phyloP scores from a whole-genome alignment of 2,888 invertebrate species.

The Hypsopygia costalis region DNA sequence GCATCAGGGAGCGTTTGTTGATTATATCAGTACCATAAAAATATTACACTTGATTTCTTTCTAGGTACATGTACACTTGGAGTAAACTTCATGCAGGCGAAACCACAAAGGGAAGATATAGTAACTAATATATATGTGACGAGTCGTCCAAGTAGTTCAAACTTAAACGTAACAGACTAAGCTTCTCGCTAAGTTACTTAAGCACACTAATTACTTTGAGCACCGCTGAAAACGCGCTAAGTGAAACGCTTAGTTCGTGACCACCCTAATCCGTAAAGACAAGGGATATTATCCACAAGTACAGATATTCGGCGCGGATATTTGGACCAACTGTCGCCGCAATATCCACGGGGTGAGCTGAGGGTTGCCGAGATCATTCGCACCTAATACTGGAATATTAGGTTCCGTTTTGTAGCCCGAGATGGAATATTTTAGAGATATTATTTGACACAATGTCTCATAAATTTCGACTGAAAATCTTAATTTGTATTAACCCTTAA shows the following conservation, averaged over 20 bases:
- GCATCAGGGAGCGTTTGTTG: too few species aligned
- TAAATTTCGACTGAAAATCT: too few species aligned
- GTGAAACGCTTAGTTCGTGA: neutral
- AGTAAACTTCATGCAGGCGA: too few species aligned
- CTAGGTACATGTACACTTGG: too few species aligned
- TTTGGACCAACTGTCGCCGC: neutral
- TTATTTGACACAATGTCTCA: too few species aligned
- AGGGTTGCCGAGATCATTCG: neutral
- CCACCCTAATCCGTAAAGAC: neutral
- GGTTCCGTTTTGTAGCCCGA: neutral
- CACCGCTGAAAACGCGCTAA: neutral
- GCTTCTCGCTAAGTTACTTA: neutral
- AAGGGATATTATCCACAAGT: neutral
- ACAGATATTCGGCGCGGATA: neutral
- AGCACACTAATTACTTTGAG: neutral
- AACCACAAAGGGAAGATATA: too few species aligned
- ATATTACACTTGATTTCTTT: too few species aligned
- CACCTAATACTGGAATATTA: neutral
- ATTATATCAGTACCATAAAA: too few species aligned
- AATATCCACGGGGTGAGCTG: neutral
- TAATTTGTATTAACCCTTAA: too few species aligned
- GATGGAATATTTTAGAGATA: neutral
- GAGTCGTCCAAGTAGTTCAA: too few species aligned
- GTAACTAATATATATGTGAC: too few species aligned
- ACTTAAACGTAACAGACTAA: too few species aligned